Evolutionary conservation across 1,140 invertebrate species (phyloP).

Genomic region (Drosophila neocordata): DNA sequence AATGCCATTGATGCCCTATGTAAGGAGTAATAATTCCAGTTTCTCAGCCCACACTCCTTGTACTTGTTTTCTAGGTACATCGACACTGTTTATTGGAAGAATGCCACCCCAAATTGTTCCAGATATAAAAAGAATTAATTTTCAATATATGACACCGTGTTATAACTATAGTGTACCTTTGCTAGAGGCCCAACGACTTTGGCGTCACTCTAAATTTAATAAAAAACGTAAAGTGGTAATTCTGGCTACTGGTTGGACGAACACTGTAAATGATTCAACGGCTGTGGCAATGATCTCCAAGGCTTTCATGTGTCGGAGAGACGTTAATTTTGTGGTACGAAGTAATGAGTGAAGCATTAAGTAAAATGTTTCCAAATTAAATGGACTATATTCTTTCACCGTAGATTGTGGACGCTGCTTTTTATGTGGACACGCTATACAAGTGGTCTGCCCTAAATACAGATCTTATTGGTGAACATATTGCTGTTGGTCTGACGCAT

Average conservation of each 20-base stretch:
- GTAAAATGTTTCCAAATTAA: not conserved
- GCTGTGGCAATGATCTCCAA: slow-evolving; percentile 64
- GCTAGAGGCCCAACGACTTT: slow-evolving; percentile 52
- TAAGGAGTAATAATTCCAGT: slow-evolving; percentile 19
- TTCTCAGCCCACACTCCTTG: not conserved
- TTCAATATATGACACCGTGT: slow-evolving; percentile 72
- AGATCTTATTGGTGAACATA: slow-evolving; percentile 64
- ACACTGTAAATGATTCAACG: slow-evolving; percentile 60
- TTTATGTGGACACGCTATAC: slow-evolving; percentile 77
- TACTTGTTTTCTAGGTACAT: slow-evolving; percentile 46
- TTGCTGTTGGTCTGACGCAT: slow-evolving; percentile 60
- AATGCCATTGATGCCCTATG: slow-evolving; percentile 53
- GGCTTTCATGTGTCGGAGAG: slow-evolving; percentile 67
- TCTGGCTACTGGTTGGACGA: slow-evolving; percentile 71
- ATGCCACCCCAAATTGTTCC: slow-evolving; percentile 59
- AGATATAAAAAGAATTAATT: slow-evolving; percentile 68
- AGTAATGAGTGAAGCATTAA: not conserved
- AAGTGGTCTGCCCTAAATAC: slow-evolving; percentile 81
- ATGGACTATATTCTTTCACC: not conserved
- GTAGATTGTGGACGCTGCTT: slow-evolving; percentile 72
- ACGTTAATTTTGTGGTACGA: slow-evolving; percentile 72
- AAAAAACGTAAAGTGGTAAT: slow-evolving; percentile 63
- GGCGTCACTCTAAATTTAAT: slow-evolving; percentile 57
- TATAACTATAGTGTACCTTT: slow-evolving; percentile 66
- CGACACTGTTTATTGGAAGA: slow-evolving; percentile 45